Evolutionary conservation across 2,888 invertebrate species (phyloP).

Genomic region (Stegana nigrithorax): DNA sequence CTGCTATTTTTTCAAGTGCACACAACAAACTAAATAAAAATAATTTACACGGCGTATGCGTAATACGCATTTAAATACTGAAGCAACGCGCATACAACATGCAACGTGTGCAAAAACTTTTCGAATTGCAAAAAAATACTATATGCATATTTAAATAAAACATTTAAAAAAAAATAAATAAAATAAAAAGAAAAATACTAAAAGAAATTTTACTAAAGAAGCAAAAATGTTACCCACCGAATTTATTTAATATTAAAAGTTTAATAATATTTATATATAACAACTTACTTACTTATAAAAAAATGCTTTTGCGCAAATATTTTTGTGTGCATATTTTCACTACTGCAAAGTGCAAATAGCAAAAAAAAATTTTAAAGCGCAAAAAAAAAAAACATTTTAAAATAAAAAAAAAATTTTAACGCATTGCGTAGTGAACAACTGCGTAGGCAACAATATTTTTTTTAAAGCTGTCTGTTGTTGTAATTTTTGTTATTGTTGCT

Average conservation of each 20-base stretch:
- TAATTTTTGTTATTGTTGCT: no score
- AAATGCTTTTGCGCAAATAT: neutral
- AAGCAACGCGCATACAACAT: constrained; percentile 44
- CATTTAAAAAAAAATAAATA: neutral
- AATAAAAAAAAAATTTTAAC: neutral
- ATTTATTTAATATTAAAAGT: constrained; percentile 47
- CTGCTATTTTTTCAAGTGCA: neutral
- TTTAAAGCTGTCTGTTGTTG: no score
- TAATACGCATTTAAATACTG: no score
- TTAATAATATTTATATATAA: constrained; percentile 16
- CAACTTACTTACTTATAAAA: constrained; percentile 7
- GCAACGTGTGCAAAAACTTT: constrained; percentile 28
- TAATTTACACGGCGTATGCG: no score
- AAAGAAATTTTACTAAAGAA: constrained; percentile 16
- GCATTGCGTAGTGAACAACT: neutral
- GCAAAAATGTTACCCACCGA: constrained; percentile 47
- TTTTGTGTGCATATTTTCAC: neutral
- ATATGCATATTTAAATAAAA: neutral
- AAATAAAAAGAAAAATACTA: neutral
- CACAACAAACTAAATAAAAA: constrained; percentile 6
- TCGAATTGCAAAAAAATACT: neutral
- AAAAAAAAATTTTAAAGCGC: neutral
- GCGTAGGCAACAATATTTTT: no score
- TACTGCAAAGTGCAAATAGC: no score
- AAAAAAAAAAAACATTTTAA: neutral